Percentiles rank a stretch among this genome's conserved stretches.
These are phyloP conservation scores for Brachyptera risi DNA, from an alignment of 2,888 invertebrate genomes.

Conservation along the genomic window DNA sequence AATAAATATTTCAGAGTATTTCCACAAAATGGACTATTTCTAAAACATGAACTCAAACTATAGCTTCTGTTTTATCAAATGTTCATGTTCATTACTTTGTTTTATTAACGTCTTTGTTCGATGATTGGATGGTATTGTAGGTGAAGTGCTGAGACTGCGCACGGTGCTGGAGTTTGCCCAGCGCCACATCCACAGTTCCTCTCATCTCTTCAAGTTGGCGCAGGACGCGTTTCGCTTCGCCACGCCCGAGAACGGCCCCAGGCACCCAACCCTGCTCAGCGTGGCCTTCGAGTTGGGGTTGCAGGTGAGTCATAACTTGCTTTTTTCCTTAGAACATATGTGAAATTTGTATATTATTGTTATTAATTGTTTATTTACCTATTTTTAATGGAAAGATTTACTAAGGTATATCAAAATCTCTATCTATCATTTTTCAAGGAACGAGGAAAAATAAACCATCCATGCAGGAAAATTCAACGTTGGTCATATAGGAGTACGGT, in stretches of 20 bases:
- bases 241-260: slow-evolving; percentile 70
- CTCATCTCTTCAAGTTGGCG: slow-evolving; percentile 78
- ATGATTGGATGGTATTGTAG: slow-evolving; percentile 40
- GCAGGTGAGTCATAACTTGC: slow-evolving; percentile 49
- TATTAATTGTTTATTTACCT: too few species aligned
- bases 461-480: too few species aligned
- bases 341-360: background rate
- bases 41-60: too few species aligned
- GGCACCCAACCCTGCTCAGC: slow-evolving; percentile 70
- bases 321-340: background rate
- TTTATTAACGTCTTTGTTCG: slow-evolving; percentile 12
- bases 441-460: too few species aligned
- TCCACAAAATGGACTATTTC: too few species aligned
- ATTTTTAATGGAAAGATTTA: too few species aligned
- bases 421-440: too few species aligned
- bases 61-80: too few species aligned
- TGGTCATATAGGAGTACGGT: too few species aligned
- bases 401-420: too few species aligned
- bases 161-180: slow-evolving; percentile 75
- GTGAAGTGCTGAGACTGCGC: slow-evolving; percentile 64
- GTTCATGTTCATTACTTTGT: too few species aligned
- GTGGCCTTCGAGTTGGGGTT: slow-evolving; percentile 79
- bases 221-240: slow-evolving; percentile 82
- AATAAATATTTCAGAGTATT: too few species aligned
- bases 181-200: slow-evolving; percentile 77